Percentiles rank a stretch among this genome's conserved stretches.
Evolutionary conservation across 2,113 vertebrate genomes (phyloP).

Genomic region (Xyliphius kryptos): DNA sequence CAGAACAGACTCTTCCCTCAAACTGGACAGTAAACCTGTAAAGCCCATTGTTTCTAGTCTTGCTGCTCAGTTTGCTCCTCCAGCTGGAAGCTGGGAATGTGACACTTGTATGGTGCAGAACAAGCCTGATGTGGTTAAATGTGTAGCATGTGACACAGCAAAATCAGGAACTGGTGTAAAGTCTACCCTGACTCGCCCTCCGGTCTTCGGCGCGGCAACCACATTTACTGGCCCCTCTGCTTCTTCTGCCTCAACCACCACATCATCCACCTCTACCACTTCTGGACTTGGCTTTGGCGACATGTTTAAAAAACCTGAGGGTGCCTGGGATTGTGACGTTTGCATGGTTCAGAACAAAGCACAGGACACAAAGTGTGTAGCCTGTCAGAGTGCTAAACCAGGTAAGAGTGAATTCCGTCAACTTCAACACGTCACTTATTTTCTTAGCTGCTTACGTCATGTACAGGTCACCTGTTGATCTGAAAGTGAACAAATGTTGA

Average conservation of each 20-base stretch:
- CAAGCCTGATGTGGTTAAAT: conserved; percentile 84
- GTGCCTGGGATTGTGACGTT: conserved; percentile 81
- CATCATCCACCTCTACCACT: conserved; percentile 31
- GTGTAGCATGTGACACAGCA: conserved; percentile 88
- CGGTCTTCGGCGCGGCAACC: conserved; percentile 11
- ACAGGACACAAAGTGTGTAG: conserved; percentile 79
- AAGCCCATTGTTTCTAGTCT: conserved; percentile 44
- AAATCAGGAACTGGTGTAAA: conserved; percentile 90
- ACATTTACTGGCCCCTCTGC: conserved; percentile 45
- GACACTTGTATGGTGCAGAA: conserved; percentile 93
- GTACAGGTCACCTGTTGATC: too few species aligned
- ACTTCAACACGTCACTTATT: too few species aligned
- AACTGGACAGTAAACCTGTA: conserved; percentile 51
- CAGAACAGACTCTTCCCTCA: conserved; percentile 47
- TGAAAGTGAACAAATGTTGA: too few species aligned
- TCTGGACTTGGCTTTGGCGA: conserved; percentile 73
- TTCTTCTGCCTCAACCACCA: conserved; percentile 49
- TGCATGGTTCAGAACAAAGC: conserved; percentile 84
- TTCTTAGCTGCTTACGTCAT: too few species aligned
- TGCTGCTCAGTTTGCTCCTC: conserved; percentile 70
- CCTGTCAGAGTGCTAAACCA: conserved; percentile 80
- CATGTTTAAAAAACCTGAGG: conserved; percentile 84
- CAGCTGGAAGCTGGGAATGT: conserved; percentile 84
- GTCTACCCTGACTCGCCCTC: conserved; percentile 69
- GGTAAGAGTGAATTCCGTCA: conserved; percentile 54